phyloP scores from a whole-genome alignment of 2,888 invertebrate genomes.

The Amiota communis region DNA sequence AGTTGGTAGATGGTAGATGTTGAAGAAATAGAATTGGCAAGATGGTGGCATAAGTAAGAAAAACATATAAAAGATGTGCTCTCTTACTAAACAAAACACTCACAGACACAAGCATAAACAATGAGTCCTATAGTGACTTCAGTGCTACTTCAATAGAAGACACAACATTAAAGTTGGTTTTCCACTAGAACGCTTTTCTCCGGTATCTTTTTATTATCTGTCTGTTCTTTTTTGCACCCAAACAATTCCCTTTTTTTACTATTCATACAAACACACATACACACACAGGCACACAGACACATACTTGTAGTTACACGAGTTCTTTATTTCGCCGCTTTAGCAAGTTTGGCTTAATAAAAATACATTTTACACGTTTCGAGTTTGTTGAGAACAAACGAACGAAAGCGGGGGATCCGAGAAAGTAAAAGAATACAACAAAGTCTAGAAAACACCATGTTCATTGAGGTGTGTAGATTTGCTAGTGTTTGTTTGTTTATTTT shows the following conservation, averaged over 20 bases:
- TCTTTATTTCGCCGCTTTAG: background rate
- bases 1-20: background rate
- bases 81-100: constrained; percentile 36
- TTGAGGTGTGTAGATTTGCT: constrained; percentile 36
- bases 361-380: constrained; percentile 61
- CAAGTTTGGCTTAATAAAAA: constrained; percentile 60
- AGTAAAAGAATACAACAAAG: background rate
- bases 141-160: constrained; percentile 49
- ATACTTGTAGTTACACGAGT: no score
- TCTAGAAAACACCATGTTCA: constrained; percentile 32
- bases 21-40: constrained; percentile 21
- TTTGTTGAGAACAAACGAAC: background rate
- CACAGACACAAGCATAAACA: constrained; percentile 28
- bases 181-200: constrained; percentile 37
- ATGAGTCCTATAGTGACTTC: background rate
- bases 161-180: constrained; percentile 58
- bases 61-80: constrained; percentile 31
- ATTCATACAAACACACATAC: no score
- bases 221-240: constrained; percentile 29
- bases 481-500: constrained; percentile 32
- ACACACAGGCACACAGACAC: no score
- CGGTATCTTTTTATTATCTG: constrained; percentile 38
- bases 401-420: background rate
- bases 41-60: constrained; percentile 44
- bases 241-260: no score